Conservation (phyloP, 1,140 invertebrate genomes). For the Drosophila simulans region DNA sequence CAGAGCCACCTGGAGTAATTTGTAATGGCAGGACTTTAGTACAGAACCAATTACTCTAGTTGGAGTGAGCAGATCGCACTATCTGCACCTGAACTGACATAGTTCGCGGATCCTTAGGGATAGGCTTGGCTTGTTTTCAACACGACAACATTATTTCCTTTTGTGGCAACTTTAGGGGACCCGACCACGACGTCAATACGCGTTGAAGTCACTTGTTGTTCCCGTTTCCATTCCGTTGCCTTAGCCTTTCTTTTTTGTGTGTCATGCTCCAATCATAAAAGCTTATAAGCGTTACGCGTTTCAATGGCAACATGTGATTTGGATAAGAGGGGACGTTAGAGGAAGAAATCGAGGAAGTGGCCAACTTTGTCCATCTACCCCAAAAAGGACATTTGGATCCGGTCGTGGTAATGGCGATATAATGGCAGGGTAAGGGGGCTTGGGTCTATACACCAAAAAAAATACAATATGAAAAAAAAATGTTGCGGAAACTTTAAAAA, state of each 20-base stretch:
- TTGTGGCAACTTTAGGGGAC: constrained; percentile 42
- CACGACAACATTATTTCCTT: constrained; percentile 76
- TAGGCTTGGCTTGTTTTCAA: constrained; percentile 69
- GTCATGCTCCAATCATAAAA: constrained; percentile 70
- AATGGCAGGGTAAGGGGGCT: constrained; percentile 34
- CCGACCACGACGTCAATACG: constrained; percentile 1
- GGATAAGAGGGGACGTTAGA: constrained; percentile 2
- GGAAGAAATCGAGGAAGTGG: constrained; percentile 27
- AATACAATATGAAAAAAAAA: no score
- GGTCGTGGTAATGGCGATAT: constrained; percentile 70
- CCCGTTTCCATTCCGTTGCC: constrained; percentile 7
- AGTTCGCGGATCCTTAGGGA: constrained; percentile 62
- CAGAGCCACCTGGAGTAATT: constrained; percentile 47
- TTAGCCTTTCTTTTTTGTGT: constrained; percentile 21
- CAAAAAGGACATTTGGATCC: constrained; percentile 8
- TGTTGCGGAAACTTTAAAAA: no score
- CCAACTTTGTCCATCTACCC: constrained; percentile 52
- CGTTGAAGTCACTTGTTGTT: constrained; percentile 30
- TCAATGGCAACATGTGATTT: constrained; percentile 63
- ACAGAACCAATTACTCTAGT: constrained; percentile 41
- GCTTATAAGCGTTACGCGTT: constrained; percentile 71
- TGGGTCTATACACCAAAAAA: constrained; percentile 6
- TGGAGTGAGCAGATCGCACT: constrained; percentile 34
- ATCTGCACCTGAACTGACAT: constrained; percentile 64
- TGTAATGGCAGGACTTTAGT: constrained; percentile 56